phyloP scores from a whole-genome alignment of 2,113 vertebrate genomes.

The Corvus hawaiiensis region DNA sequence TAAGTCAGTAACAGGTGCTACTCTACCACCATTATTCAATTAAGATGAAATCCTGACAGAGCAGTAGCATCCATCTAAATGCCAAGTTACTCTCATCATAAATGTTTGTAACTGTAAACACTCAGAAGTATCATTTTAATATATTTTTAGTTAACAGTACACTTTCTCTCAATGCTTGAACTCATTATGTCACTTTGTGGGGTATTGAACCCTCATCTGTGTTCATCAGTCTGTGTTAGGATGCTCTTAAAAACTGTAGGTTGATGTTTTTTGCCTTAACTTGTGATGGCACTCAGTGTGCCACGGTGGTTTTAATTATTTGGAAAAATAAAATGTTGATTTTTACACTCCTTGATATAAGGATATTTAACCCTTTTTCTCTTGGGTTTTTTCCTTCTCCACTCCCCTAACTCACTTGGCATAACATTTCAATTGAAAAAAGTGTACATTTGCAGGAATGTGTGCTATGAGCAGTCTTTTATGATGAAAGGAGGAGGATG shows the following conservation, averaged over 20 bases:
- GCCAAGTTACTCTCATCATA: background rate
- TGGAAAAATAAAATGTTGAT: background rate
- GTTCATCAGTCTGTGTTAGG: background rate
- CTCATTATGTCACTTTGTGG: background rate
- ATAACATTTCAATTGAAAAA: background rate
- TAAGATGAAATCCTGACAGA: background rate
- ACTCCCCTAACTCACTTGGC: background rate
- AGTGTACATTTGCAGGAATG: background rate
- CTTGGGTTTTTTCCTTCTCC: background rate
- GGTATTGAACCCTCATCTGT: background rate
- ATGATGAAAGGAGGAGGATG: background rate
- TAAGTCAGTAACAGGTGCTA: background rate
- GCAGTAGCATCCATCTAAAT: background rate
- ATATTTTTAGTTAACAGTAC: background rate
- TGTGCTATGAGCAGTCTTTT: background rate
- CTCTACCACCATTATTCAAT: background rate
- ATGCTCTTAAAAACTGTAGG: background rate
- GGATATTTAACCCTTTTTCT: background rate
- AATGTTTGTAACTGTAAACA: background rate
- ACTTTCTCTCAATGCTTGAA: background rate
- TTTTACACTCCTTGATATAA: background rate
- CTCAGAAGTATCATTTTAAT: background rate
- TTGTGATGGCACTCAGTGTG: background rate
- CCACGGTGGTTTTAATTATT: background rate
- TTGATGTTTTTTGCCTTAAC: background rate